These are phyloP conservation scores for Strigops habroptila DNA, from an alignment of 2,113 vertebrate species.

Conservation along the genomic window DNA sequence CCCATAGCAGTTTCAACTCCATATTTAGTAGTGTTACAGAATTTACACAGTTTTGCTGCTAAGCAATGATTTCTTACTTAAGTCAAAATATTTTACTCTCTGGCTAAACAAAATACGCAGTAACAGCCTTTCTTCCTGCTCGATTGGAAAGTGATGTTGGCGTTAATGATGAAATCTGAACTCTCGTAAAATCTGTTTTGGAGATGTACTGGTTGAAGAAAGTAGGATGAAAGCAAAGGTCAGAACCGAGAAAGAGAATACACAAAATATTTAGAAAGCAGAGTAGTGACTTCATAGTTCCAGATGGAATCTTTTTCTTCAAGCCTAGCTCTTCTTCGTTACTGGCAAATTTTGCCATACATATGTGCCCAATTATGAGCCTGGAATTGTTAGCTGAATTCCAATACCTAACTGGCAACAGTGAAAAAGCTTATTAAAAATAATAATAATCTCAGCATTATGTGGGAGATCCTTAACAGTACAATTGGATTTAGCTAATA, in stretches of 20 bases:
- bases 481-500: neutral
- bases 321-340: neutral
- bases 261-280: neutral
- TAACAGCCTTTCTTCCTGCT: neutral
- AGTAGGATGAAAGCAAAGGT: neutral
- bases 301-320: neutral
- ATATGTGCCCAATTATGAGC: neutral
- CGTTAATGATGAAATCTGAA: neutral
- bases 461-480: neutral
- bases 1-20: neutral
- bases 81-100: neutral
- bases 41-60: neutral
- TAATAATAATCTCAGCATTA: neutral
- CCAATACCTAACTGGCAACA: neutral
- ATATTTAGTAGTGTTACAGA: neutral
- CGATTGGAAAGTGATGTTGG: neutral
- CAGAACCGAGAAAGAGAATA: neutral
- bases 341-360: neutral
- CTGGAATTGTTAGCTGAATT: neutral
- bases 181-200: neutral
- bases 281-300: neutral
- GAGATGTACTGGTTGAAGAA: neutral
- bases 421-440: neutral
- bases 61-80: neutral
- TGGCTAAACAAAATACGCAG: neutral